Base-by-base conservation (phyloP, 2,888 invertebrate genomes). In the Eucera pruinosa region DNA sequence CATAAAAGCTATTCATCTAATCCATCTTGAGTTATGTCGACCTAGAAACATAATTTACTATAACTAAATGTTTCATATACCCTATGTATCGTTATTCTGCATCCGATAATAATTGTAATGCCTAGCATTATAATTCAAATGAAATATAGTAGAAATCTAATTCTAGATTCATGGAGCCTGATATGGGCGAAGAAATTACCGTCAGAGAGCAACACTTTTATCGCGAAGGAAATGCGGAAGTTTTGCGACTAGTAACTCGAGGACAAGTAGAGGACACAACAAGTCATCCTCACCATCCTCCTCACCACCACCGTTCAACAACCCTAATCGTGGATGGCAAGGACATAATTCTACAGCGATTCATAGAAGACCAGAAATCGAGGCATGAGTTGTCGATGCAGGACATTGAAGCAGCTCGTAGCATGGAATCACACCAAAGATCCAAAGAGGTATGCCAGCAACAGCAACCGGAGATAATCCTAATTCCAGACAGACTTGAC, bases 141-240 rank as follows among this genome's bases (percentile, higher is more conserved):
- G n/a, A n/a, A n/a, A n/a, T n/a, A n/a, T n/a, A n/a, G n/a, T n/a
- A n/a, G n/a, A n/a, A n/a, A n/a, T n/a, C n/a, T n/a, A 18, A 23
- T 27, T 33, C 43, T 20, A 82, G 90, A 71, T 85, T 80, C 52
- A 60, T 83, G 25, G 83, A 83, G 23, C 48, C 90, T 84, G 86
- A 86, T 2, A 74, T 27, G 43, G 80, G 91, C 55, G 93, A 92
- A 83, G 86, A 90, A 41, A 91, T 90, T 57, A 90, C 93, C 58
- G 93, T 94, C 61, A 93, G 96, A 74, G 96, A 96, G 89, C 96
- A 96, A 87, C 95, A 95, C 87, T 97, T 96, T 88, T 96, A 96
- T 48, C 95, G 96, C 88, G 97, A 97, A 88, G 97, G 97, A 0
- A 96, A 97, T 88, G 96, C 97, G 0, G 97, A 97, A 93, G 96